These are phyloP conservation scores for Poliocrania exsul DNA, from an alignment of 2,797 vertebrate species.

Conservation along the genomic window DNA sequence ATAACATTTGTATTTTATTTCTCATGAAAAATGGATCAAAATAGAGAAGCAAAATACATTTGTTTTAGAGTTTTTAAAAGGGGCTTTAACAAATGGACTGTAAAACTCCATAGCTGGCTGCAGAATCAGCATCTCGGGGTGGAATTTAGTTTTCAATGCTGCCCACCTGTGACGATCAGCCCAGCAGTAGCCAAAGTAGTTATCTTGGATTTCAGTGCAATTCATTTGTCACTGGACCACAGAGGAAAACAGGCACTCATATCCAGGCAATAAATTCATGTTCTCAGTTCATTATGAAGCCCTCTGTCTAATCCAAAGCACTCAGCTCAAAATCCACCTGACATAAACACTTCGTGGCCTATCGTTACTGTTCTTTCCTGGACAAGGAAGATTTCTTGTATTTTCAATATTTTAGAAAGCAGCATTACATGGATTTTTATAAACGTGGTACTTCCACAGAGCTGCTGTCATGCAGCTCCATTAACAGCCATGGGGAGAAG, in stretches of 20 bases:
- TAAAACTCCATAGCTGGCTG: background rate
- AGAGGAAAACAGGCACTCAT: background rate
- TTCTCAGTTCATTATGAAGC: background rate
- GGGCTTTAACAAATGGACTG: background rate
- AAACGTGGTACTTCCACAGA: background rate
- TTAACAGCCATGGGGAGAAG: background rate
- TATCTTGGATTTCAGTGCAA: background rate
- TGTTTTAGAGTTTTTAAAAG: background rate
- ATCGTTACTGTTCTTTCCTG: accelerated
- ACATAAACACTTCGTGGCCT: accelerated
- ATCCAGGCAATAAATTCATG: background rate
- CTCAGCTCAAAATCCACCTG: background rate
- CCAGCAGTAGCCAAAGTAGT: background rate
- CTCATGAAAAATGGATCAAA: background rate
- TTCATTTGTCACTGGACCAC: background rate
- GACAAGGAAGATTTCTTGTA: background rate
- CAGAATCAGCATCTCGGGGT: background rate
- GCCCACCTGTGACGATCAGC: background rate
- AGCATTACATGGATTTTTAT: no score
- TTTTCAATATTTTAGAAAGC: background rate
- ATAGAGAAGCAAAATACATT: background rate
- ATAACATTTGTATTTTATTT: background rate
- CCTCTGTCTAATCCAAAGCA: background rate
- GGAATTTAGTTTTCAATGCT: background rate
- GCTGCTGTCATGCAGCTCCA: background rate